Conservation (phyloP, 2,888 invertebrate species). For the Cotesia congregata region DNA sequence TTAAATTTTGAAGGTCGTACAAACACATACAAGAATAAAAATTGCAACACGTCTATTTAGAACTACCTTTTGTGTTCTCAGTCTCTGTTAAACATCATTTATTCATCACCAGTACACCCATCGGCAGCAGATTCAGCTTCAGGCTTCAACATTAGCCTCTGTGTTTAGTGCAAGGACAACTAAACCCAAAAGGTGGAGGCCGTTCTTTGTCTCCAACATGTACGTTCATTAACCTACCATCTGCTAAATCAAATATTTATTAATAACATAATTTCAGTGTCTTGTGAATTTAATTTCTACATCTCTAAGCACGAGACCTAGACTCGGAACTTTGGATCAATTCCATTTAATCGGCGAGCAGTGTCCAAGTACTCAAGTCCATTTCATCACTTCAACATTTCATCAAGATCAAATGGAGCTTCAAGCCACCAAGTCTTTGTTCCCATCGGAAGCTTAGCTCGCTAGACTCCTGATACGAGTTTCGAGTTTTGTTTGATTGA, state of each 20-base stretch:
- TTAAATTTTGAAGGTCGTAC: background rate
- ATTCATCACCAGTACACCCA: background rate
- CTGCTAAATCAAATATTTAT: background rate
- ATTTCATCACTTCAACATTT: background rate
- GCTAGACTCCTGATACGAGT: no score
- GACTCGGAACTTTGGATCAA: background rate
- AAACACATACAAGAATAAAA: background rate
- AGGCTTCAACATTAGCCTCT: background rate
- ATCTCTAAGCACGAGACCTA: background rate
- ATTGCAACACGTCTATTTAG: background rate
- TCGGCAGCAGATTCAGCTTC: background rate
- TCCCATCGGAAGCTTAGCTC: no score
- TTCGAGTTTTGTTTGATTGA: background rate
- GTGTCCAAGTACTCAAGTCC: background rate
- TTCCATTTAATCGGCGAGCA: background rate
- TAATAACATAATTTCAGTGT: background rate
- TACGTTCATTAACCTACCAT: slow-evolving; percentile 14
- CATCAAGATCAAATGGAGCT: background rate
- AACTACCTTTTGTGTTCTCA: background rate
- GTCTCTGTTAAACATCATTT: background rate
- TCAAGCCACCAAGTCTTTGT: background rate
- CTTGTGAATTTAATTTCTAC: background rate
- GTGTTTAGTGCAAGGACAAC: background rate
- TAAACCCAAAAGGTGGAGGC: slow-evolving; percentile 4
- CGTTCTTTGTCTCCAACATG: slow-evolving; percentile 20